phyloP scores from a whole-genome alignment of 2,888 invertebrate genomes.

The Parnassius smintheus region DNA sequence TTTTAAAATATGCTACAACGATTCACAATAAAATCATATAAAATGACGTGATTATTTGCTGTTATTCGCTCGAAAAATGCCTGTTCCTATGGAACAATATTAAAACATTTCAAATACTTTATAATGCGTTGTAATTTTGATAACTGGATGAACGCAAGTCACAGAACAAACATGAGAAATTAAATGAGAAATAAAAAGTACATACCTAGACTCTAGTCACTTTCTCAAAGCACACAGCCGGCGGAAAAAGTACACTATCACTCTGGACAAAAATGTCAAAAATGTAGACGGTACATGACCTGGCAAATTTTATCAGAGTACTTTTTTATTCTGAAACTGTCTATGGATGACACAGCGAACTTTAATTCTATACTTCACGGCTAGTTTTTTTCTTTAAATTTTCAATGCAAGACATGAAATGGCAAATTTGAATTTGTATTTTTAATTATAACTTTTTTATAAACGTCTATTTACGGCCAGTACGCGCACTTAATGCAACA shows the following conservation, averaged over 20 bases:
- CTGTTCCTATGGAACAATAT: too few species aligned
- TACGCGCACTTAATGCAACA: background rate
- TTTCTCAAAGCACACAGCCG: slow-evolving; percentile 34
- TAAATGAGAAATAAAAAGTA: background rate
- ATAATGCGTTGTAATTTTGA: background rate
- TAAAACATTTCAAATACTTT: background rate
- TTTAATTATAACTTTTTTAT: background rate
- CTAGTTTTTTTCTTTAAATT: background rate
- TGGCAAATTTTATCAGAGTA: slow-evolving; percentile 29
- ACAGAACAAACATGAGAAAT: too few species aligned
- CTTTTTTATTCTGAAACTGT: slow-evolving; percentile 2
- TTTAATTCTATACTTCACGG: background rate
- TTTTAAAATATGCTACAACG: too few species aligned
- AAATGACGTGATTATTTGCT: too few species aligned
- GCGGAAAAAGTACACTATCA: slow-evolving; percentile 47
- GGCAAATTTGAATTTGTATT: background rate
- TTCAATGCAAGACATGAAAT: background rate
- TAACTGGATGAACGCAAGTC: too few species aligned
- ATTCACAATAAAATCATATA: too few species aligned
- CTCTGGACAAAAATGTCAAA: slow-evolving; percentile 47
- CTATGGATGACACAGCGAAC: slow-evolving; percentile 10
- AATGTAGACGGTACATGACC: slow-evolving; percentile 49
- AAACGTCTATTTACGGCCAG: background rate
- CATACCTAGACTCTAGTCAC: slow-evolving; percentile 30
- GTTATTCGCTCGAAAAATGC: too few species aligned